Evolutionary conservation across 2,113 vertebrate species (phyloP).

Genomic region (Clarias macrocephalus): DNA sequence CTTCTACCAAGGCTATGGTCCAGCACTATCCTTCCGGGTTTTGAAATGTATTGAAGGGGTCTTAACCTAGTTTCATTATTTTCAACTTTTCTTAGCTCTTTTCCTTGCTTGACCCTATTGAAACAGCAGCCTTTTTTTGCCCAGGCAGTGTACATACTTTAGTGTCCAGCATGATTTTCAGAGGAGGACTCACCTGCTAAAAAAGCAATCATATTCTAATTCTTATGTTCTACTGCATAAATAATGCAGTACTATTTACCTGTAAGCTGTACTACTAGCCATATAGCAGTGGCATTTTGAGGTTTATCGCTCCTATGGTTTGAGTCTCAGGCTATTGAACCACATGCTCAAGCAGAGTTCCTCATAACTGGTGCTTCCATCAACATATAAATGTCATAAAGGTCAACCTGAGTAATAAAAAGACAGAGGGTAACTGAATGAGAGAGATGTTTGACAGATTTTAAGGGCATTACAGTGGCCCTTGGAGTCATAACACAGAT

Average conservation of each 20-base stretch:
- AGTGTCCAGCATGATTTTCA: neutral
- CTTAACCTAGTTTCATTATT: too few relatives aligned
- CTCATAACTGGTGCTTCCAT: constrained; percentile 37
- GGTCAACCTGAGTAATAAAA: constrained; percentile 3
- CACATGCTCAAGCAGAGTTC: constrained; percentile 27
- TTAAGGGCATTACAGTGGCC: neutral
- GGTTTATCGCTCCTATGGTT: neutral
- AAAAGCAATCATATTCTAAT: constrained; percentile 3
- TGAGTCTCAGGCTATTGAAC: constrained; percentile 48
- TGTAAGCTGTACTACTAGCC: constrained; percentile 11
- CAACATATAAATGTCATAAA: constrained; percentile 46
- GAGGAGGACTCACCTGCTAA: neutral
- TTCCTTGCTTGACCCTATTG: too few relatives aligned
- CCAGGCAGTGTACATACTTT: too few relatives aligned
- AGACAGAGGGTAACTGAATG: neutral
- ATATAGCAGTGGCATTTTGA: neutral
- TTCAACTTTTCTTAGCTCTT: too few relatives aligned
- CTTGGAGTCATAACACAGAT: neutral
- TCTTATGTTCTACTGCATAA: constrained; percentile 8
- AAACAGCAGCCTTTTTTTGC: too few relatives aligned
- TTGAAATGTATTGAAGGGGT: too few relatives aligned
- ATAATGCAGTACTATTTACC: neutral
- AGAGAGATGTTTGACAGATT: neutral
- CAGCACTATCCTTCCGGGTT: too few relatives aligned
- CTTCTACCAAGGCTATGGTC: too few relatives aligned